Evolutionary conservation across 2,888 invertebrate genomes (phyloP).

Genomic region (Mythimna albipuncta): DNA sequence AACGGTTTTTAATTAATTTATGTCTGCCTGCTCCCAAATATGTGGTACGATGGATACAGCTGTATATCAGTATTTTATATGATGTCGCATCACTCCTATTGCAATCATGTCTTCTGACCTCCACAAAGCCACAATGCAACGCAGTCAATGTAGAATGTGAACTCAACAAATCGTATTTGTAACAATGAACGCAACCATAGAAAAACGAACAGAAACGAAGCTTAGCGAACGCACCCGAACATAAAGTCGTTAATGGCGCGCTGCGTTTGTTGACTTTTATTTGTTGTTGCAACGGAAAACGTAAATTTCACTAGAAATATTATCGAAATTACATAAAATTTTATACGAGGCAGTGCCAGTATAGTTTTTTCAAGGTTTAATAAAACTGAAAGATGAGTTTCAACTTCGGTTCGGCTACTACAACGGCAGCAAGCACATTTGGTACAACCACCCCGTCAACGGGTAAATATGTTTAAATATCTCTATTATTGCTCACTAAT

Average conservation of each 20-base stretch:
- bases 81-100: too few relatives aligned
- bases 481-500: background rate
- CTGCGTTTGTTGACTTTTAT: conserved; percentile 60
- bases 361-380: conserved; percentile 13
- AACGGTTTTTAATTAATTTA: too few relatives aligned
- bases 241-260: conserved; percentile 50
- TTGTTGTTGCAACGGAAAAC: conserved; percentile 61
- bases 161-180: background rate
- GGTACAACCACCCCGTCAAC: conserved; percentile 80
- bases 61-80: background rate
- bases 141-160: too few relatives aligned
- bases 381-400: conserved; percentile 77
- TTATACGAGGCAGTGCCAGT: conserved; percentile 15
- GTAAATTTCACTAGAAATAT: conserved; percentile 26
- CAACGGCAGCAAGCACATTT: conserved; percentile 79
- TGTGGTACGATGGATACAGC: background rate
- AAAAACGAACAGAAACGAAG: background rate
- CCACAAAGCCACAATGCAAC: too few relatives aligned
- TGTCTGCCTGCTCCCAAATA: too few relatives aligned
- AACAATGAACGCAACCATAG: conserved; percentile 24
- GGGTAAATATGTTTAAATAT: conserved; percentile 68
- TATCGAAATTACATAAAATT: conserved; percentile 7
- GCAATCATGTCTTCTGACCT: too few relatives aligned
- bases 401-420: conserved; percentile 77
- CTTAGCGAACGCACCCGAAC: conserved; percentile 39